Conservation (phyloP, 2,797 vertebrate genomes). For the Phrynocephalus forsythii region DNA sequence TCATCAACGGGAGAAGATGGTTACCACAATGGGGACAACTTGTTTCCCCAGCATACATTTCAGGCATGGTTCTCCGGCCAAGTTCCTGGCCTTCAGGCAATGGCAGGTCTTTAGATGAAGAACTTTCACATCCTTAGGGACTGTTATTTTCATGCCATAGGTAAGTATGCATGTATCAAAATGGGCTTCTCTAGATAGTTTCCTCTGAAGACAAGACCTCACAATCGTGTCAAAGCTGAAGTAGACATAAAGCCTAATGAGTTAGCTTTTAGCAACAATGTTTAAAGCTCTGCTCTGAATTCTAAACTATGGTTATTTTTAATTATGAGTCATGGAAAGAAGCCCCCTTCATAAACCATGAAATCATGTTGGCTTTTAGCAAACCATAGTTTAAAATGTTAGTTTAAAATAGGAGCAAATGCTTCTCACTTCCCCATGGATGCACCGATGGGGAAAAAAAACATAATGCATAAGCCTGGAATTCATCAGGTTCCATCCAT, state of each 20-base stretch:
- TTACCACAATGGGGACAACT: background rate
- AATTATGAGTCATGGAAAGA: background rate
- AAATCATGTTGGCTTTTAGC: background rate
- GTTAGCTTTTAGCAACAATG: background rate
- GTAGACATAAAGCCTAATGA: background rate
- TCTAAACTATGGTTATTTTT: background rate
- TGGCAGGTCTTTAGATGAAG: background rate
- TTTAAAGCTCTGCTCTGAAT: background rate
- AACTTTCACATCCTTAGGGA: background rate
- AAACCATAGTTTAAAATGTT: background rate
- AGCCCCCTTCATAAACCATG: background rate
- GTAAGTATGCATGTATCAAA: background rate
- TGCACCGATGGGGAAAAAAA: no score
- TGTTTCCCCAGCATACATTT: background rate
- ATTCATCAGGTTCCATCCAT: background rate
- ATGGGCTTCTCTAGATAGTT: background rate
- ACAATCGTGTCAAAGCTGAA: background rate
- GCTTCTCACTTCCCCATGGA: background rate
- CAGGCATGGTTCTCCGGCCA: background rate
- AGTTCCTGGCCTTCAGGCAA: background rate
- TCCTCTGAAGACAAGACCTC: background rate
- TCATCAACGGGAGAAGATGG: background rate
- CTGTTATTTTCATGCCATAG: no score
- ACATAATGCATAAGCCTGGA: no score
- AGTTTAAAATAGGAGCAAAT: background rate